Evolutionary conservation across 2,888 invertebrate species (phyloP), one percentile per base, ranked within the genome.

Genomic region (Polylopha cassiicola): DNA sequence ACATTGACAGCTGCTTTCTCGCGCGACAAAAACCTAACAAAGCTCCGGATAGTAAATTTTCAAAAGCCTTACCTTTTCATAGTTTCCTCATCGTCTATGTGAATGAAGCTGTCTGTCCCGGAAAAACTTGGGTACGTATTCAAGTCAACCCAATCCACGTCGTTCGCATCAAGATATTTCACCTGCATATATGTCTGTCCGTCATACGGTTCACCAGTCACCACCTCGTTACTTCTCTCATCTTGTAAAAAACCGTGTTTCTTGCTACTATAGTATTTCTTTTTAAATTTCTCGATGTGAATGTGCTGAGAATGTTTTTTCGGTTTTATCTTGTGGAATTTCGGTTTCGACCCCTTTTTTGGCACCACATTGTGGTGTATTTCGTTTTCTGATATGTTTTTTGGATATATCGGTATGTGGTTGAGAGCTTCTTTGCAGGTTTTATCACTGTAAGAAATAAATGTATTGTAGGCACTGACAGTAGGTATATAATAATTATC

Each of bases 21-120:
- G n/a, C n/a, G n/a, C n/a, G n/a, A n/a, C n/a, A n/a, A n/a, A n/a
- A n/a, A n/a, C n/a, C n/a, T n/a, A n/a, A n/a, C n/a, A n/a, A n/a
- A n/a, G n/a, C n/a, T n/a, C n/a, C n/a, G n/a, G n/a, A n/a, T n/a
- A n/a, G 26, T 1, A 15, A 13, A 26, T 1, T n/a, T 1, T 2
- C 7, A 13, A 5, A 22, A 22, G 14, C 29, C 58, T 50, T 67
- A 92, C 92, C 93, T 91, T 71, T 93, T 92, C 86, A 95, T 90
- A 39, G 96, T 94, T 52, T 94, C 92, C 28, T 93, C 92, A 70
- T 95, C 94, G 55, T 92, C 93, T 64, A 94, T 96, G 70, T 94
- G 93, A 42, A 97, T 90, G 65, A 93, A 97, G 65, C 96, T 95
- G 50, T 93, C 91, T 44, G 87, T 89, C 3, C 95, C 96, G 24